Percentiles rank a stretch among this genome's conserved stretches.
These are phyloP conservation scores for Pampus argenteus DNA, from an alignment of 2,797 vertebrate genomes.

Conservation along the genomic window DNA sequence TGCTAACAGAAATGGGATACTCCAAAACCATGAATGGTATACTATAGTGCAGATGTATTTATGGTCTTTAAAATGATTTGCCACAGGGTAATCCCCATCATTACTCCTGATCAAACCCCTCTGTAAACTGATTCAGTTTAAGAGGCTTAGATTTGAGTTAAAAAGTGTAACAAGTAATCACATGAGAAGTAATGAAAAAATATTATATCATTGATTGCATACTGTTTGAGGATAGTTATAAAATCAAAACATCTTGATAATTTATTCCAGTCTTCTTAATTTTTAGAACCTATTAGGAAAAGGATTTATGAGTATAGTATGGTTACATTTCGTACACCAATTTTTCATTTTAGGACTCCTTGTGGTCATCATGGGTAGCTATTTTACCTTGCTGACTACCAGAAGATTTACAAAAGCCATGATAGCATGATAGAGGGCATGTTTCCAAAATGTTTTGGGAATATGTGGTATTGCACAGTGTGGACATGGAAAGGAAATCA, in stretches of 20 bases:
- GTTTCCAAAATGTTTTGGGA: neutral
- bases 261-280: neutral
- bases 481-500: constrained; percentile 37
- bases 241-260: constrained; percentile 8
- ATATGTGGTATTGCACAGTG: neutral
- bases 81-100: constrained; percentile 6
- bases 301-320: constrained; percentile 3
- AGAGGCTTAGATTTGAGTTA: constrained; percentile 20
- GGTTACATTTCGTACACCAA: constrained; percentile 11
- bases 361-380: neutral
- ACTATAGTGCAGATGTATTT: neutral
- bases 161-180: neutral
- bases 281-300: neutral
- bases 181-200: neutral
- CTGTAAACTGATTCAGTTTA: constrained; percentile 25
- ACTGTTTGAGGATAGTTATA: neutral
- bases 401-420: constrained; percentile 15
- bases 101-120: constrained; percentile 18
- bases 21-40: neutral
- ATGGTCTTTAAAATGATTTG: constrained; percentile 5
- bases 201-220: neutral
- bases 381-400: constrained; percentile 17
- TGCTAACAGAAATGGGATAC: neutral
- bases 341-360: neutral
- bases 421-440: neutral